Conservation (phyloP, 2,797 vertebrate genomes). For the Schizothorax lantsangensis region DNA sequence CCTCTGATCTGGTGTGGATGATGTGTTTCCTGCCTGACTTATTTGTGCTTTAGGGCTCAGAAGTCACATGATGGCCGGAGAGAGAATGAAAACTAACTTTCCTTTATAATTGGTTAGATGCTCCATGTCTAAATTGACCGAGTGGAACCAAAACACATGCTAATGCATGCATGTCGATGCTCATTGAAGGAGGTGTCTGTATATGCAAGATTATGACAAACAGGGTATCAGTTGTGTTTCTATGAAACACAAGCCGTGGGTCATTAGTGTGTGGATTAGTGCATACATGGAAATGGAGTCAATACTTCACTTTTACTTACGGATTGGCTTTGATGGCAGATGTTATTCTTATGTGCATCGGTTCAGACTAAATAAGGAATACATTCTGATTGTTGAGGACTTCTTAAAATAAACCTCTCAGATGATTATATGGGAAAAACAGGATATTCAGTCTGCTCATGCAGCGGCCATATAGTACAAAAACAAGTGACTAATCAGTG, state of each 20-base stretch:
- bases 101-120: not conserved
- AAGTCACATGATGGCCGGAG: not conserved
- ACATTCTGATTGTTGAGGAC: constrained; percentile 33
- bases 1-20: constrained; percentile 45
- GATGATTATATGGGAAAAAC: constrained; percentile 46
- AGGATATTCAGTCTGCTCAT: constrained; percentile 17
- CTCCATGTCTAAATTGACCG: not conserved
- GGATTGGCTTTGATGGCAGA: not conserved
- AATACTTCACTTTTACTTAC: not conserved
- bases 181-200: not conserved
- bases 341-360: not conserved
- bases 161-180: not conserved
- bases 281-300: not conserved
- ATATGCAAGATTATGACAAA: constrained; percentile 3
- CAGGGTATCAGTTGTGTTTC: not conserved
- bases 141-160: constrained; percentile 23
- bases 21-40: constrained; percentile 39
- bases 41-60: constrained; percentile 19
- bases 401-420: constrained; percentile 44
- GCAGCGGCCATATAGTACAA: not conserved
- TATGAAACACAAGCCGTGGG: not conserved
- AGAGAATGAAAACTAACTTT: not conserved
- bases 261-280: constrained; percentile 16
- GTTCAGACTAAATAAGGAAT: constrained; percentile 38
- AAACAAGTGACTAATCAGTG: not conserved